Evolutionary conservation across 2,113 vertebrate genomes (phyloP).

Genomic region (Bucco capensis): DNA sequence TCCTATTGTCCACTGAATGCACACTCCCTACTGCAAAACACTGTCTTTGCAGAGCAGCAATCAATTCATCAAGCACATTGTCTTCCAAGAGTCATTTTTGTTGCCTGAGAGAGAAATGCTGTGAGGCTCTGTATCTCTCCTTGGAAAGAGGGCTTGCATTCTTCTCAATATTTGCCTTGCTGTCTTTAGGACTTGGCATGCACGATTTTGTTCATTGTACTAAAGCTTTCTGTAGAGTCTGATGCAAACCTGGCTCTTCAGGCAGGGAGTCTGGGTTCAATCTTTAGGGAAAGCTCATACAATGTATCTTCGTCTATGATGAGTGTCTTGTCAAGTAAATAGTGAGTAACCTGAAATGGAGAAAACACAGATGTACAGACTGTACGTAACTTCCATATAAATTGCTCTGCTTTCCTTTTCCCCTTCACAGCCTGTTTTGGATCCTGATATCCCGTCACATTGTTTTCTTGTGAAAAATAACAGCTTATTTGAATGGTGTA

Average conservation of each 20-base stretch:
- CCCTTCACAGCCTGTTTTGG: background rate
- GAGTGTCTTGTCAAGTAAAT: constrained; percentile 91
- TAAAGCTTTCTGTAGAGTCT: constrained; percentile 16
- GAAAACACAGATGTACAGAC: background rate
- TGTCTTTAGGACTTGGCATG: constrained; percentile 32
- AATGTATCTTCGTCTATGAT: constrained; percentile 97
- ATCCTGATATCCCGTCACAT: rapidly evolving
- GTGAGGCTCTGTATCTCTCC: constrained; percentile 28
- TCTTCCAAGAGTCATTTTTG: constrained; percentile 18
- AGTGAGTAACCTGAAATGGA: constrained; percentile 89
- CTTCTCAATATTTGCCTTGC: background rate
- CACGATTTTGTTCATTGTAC: constrained; percentile 17
- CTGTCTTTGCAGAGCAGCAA: background rate
- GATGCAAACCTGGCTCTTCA: constrained; percentile 72
- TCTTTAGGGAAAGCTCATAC: constrained; percentile 94
- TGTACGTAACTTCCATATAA: background rate
- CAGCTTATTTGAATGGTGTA: background rate
- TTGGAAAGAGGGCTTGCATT: constrained; percentile 33
- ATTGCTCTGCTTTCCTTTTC: background rate
- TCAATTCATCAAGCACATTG: background rate
- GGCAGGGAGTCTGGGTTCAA: constrained; percentile 94
- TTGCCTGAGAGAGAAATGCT: constrained; percentile 50
- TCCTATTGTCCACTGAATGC: background rate
- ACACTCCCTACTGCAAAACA: background rate
- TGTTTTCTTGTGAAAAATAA: background rate